These are phyloP conservation scores for Chironomus tentans DNA, from an alignment of 2,888 invertebrate species.

Conservation along the genomic window DNA sequence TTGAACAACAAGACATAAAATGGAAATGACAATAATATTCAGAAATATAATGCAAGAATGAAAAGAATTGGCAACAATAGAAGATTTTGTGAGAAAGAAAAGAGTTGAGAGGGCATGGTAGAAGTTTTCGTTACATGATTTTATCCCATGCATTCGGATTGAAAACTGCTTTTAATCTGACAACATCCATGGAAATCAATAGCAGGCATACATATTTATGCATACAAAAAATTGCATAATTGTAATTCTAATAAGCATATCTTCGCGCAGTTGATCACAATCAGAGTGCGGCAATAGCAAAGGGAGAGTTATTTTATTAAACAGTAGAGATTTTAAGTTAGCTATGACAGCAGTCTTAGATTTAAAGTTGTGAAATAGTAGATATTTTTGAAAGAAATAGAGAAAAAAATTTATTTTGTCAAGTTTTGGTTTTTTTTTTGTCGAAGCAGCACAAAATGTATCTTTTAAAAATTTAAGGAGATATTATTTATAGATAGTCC, in stretches of 20 bases:
- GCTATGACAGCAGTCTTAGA: too few relatives aligned
- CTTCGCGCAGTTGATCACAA: slow-evolving; percentile 4
- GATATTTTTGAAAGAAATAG: too few relatives aligned
- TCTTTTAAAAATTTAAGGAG: too few relatives aligned
- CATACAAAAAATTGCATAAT: slow-evolving; percentile 9
- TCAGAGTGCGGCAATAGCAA: neutral
- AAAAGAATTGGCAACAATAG: too few relatives aligned
- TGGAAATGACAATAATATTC: neutral
- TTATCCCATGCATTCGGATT: neutral
- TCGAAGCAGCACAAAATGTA: too few relatives aligned
- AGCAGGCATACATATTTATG: neutral
- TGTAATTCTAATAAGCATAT: slow-evolving; percentile 14
- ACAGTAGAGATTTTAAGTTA: neutral
- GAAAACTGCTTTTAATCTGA: neutral
- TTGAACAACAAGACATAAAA: neutral
- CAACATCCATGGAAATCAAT: neutral
- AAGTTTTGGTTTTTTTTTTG: too few relatives aligned
- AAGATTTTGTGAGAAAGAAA: neutral
- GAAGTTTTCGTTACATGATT: neutral
- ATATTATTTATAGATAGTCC: too few relatives aligned
- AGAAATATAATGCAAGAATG: neutral
- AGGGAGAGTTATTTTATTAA: neutral
- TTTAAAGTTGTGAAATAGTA: too few relatives aligned
- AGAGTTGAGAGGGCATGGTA: neutral
- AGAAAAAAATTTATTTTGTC: too few relatives aligned